These are phyloP conservation scores for Engystomops pustulosus DNA, from an alignment of 2,113 vertebrate species.

Conservation along the genomic window DNA sequence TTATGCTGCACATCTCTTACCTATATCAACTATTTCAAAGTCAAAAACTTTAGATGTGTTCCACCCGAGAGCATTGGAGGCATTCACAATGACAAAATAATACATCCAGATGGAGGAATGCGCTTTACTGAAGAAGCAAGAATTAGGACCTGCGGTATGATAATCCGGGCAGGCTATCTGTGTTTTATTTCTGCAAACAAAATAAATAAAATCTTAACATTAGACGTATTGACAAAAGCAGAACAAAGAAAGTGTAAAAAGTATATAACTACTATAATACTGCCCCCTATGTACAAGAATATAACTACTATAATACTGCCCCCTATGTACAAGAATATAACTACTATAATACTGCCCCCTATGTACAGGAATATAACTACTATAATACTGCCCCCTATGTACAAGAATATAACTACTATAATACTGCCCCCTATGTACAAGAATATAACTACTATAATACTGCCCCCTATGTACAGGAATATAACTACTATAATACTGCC, in stretches of 20 bases:
- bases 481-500: conserved; percentile 12
- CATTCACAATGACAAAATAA: conserved; percentile 87
- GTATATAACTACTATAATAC: not conserved
- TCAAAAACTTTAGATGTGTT: conserved; percentile 78
- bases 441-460: conserved; percentile 11
- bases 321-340: conserved; percentile 18
- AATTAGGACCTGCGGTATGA: conserved; percentile 82
- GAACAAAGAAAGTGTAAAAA: no score
- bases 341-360: conserved; percentile 11
- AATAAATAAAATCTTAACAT: conserved; percentile 2
- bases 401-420: conserved; percentile 7
- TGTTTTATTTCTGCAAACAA: conserved; percentile 69
- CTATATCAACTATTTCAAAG: conserved; percentile 86
- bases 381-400: not conserved
- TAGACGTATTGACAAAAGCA: no score
- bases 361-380: not conserved
- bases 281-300: not conserved
- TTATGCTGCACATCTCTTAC: conserved; percentile 70
- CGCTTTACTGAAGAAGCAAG: conserved; percentile 91
- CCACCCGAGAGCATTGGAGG: conserved; percentile 83
- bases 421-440: not conserved
- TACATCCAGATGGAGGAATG: conserved; percentile 84
- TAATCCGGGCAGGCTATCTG: conserved; percentile 89
- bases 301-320: conserved; percentile 9
- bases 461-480: not conserved